Conservation (phyloP, 2,888 invertebrate genomes). For the Clepsis dumicolana region DNA sequence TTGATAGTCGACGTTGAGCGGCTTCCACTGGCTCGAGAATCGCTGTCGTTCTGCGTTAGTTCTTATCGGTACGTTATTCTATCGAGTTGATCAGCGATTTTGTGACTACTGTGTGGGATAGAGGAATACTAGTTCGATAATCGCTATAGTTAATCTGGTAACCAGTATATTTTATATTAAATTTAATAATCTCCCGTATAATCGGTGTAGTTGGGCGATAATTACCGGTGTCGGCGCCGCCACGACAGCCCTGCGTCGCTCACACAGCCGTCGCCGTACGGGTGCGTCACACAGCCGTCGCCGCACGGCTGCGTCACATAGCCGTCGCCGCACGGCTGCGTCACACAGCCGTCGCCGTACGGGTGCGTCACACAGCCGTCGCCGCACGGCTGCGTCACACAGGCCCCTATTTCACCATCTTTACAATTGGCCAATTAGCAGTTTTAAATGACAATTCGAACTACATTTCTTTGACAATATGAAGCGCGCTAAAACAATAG, state of each 20-base stretch:
- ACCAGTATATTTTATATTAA: background rate
- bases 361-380: background rate
- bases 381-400: too few relatives aligned
- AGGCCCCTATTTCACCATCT: too few relatives aligned
- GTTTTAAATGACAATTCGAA: too few relatives aligned
- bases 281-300: background rate
- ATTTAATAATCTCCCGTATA: background rate
- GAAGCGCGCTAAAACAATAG: too few relatives aligned
- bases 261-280: background rate
- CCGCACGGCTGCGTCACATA: background rate
- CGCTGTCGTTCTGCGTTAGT: too few relatives aligned
- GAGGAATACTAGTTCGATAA: background rate
- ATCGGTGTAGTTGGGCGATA: slow-evolving; percentile 10
- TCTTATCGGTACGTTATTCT: too few relatives aligned
- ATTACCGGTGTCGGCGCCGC: slow-evolving; percentile 21
- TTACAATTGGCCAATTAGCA: too few relatives aligned
- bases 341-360: background rate
- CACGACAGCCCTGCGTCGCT: slow-evolving; percentile 2
- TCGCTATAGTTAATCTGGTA: background rate
- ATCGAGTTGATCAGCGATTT: too few relatives aligned
- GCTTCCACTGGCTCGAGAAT: too few relatives aligned
- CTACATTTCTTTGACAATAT: too few relatives aligned
- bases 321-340: background rate
- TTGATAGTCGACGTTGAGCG: too few relatives aligned
- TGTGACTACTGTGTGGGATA: too few relatives aligned